A percentile compares a stretch with the other conserved stretches of the same genome.
Evolutionary conservation across 2,113 vertebrate species (phyloP).

Genomic region (Genyomyrus donnyi): DNA sequence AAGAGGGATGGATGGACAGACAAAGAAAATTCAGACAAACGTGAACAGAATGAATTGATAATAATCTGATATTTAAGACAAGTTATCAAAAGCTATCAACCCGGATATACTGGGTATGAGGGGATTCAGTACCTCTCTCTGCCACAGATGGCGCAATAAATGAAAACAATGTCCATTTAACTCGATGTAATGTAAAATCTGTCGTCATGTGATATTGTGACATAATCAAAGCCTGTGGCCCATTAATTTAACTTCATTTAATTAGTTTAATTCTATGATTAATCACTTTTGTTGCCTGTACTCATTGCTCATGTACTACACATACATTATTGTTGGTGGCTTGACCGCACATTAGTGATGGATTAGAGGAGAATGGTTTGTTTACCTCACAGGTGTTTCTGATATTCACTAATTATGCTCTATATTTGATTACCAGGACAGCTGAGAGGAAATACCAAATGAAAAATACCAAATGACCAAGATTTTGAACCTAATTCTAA

Average conservation of each 20-base stretch:
- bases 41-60: not conserved
- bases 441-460: not conserved
- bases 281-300: not conserved
- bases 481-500: not conserved
- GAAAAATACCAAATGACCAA: not conserved
- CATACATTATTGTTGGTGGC: not conserved
- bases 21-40: not conserved
- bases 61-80: not conserved
- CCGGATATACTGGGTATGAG: not conserved
- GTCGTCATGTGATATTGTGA: not conserved
- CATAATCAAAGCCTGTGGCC: not conserved
- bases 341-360: slow-evolving; percentile 1
- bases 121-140: not conserved
- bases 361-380: not conserved
- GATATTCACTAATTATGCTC: not conserved
- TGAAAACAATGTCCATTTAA: not conserved
- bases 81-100: not conserved
- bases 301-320: not conserved
- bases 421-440: not conserved
- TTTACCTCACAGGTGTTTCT: not conserved
- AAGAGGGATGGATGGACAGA: not conserved
- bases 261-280: not conserved
- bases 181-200: not conserved
- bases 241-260: not conserved
- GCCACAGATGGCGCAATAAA: not conserved